Conservation (phyloP, 2,113 vertebrate genomes). For the Eptesicus fuscus region DNA sequence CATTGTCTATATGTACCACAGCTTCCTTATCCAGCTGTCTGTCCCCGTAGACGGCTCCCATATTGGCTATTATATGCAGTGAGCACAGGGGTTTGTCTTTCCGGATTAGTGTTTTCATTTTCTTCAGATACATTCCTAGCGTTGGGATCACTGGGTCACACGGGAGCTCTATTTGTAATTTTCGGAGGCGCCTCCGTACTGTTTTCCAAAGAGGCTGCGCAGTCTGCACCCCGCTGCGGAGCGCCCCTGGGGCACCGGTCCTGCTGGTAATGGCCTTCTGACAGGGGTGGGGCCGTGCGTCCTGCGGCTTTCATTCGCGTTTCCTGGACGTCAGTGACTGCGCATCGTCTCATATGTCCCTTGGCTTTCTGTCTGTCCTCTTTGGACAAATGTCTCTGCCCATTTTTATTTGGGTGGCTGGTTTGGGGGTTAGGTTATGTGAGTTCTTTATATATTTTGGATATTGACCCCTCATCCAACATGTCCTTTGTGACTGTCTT, state of each 20-base stretch:
- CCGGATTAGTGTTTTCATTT: background rate
- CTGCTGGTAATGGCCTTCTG: background rate
- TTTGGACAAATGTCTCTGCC: background rate
- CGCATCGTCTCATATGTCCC: background rate
- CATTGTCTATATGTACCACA: too few species aligned
- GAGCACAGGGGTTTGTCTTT: background rate
- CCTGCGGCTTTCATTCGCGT: background rate
- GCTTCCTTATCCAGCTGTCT: background rate
- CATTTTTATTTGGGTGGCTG: background rate
- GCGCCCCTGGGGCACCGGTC: too few species aligned
- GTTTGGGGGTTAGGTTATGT: background rate
- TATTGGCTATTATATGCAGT: background rate
- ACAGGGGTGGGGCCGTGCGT: background rate
- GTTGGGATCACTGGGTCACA: background rate
- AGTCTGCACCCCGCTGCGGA: background rate
- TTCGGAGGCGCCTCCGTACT: background rate
- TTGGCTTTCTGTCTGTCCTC: background rate
- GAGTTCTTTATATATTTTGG: background rate
- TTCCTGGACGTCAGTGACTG: background rate
- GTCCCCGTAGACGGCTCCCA: background rate
- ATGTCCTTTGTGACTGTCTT: background rate
- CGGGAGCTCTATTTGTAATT: background rate
- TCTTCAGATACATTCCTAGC: background rate
- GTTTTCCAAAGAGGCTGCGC: background rate
- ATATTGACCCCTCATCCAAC: background rate